phyloP scores from a whole-genome alignment of 2,113 vertebrate genomes.

The Bucco capensis region DNA sequence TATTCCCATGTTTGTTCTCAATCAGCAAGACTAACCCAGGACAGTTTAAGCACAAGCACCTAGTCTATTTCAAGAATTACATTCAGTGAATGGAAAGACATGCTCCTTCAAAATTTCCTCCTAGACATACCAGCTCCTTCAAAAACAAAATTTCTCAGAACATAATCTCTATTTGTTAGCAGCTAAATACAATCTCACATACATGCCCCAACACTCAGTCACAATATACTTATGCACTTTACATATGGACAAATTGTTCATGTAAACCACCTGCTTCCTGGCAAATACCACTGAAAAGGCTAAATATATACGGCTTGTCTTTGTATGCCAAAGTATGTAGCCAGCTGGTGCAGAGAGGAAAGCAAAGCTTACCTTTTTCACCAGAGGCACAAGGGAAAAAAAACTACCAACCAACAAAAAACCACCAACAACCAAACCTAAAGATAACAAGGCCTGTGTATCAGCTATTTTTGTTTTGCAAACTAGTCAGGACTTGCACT shows the following conservation, averaged over 20 bases:
- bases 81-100: background rate
- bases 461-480: background rate
- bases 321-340: background rate
- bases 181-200: background rate
- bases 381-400: background rate
- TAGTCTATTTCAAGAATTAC: background rate
- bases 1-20: background rate
- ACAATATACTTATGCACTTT: background rate
- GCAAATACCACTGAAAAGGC: background rate
- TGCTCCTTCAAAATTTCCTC: too few species aligned
- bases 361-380: conserved; percentile 1
- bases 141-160: background rate
- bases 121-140: background rate
- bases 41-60: background rate
- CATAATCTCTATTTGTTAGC: background rate
- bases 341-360: background rate
- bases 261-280: background rate
- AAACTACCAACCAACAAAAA: too few species aligned
- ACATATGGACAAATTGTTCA: background rate
- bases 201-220: background rate
- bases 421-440: background rate
- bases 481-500: background rate
- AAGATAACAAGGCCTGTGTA: background rate
- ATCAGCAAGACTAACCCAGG: background rate
- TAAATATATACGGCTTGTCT: background rate